These are phyloP conservation scores for Periophthalmus magnuspinnatus DNA, from an alignment of 2,797 vertebrate species.

Conservation along the genomic window DNA sequence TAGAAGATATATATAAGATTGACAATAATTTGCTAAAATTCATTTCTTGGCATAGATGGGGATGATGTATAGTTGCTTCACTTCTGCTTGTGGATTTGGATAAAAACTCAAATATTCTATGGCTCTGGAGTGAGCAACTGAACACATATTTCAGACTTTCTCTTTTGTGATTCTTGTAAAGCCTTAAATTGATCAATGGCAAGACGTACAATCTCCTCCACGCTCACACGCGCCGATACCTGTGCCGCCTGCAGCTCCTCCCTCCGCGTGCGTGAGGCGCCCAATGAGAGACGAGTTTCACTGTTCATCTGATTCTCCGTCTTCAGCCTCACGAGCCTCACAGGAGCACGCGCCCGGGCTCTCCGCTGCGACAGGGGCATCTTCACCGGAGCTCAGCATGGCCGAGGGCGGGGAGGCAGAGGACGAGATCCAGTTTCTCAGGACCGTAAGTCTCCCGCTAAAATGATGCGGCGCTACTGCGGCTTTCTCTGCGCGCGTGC, in stretches of 20 bases:
- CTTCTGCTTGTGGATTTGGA: too few relatives aligned
- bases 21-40: too few relatives aligned
- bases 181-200: not conserved
- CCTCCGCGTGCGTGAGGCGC: conserved; percentile 32
- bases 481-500: conserved; percentile 17
- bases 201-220: conserved; percentile 3
- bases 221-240: conserved; percentile 33
- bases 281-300: conserved; percentile 43
- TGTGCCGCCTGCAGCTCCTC: conserved; percentile 50
- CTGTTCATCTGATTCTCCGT: conserved; percentile 11
- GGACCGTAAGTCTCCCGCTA: conserved; percentile 72
- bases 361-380: conserved; percentile 21
- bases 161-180: not conserved
- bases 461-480: too few relatives aligned
- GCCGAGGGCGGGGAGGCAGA: conserved; percentile 79
- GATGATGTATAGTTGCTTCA: too few relatives aligned
- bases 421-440: conserved; percentile 82
- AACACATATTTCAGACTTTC: not conserved
- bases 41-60: too few relatives aligned
- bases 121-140: not conserved
- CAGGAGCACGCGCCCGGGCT: conserved; percentile 9
- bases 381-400: conserved; percentile 61
- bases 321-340: conserved; percentile 4
- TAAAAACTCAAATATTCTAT: too few relatives aligned
- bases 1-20: too few relatives aligned